Evolutionary conservation across 2,797 vertebrate genomes (phyloP), one percentile per base, ranked within the genome.

Genomic region (Microcaecilia unicolor): DNA sequence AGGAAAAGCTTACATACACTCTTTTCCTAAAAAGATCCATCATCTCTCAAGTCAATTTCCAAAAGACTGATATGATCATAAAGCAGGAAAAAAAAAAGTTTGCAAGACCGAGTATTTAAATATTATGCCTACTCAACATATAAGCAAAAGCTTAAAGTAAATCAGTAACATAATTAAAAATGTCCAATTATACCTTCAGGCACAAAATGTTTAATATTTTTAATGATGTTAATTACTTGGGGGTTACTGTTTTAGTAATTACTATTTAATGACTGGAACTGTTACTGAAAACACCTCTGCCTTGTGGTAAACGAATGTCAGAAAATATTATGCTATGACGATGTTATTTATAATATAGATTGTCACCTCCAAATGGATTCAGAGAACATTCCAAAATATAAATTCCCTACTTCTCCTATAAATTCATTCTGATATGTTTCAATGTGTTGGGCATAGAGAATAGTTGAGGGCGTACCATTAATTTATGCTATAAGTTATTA

Each of bases 1-100:
- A 24, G 11, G 2, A 10, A 49, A 43, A 24, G 18, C 16, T 36
- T 23, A 4, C 2, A 2, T 20, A 19, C 33, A 23, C 13, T 10
- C 8, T 43, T 42, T 29, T 25, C 34, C 31, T 41, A 34, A 37
- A 41, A 52, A 31, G 9, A 1, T 12, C 7, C 2, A 27, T 54
- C 28, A 36, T 16, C 25, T 23, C 20, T 2, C 15, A 28, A 17
- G 15, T 12, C n/a, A 30, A 31, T 8, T 3, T 5, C n/a, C 24
- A 24, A 6, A 20, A 16, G 34, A 45, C 42, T 17, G 16, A 41
- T 22, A n/a, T n/a, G n/a, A n/a, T n/a, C n/a, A n/a, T n/a, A n/a
- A n/a, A n/a, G n/a, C n/a, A n/a, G n/a, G n/a, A n/a, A n/a, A n/a
- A n/a, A n/a, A n/a, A 6, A 4, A 6, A 4, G 3, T 41, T 18